Conservation (phyloP, 2,888 invertebrate genomes). For the Lobophora halterata region DNA sequence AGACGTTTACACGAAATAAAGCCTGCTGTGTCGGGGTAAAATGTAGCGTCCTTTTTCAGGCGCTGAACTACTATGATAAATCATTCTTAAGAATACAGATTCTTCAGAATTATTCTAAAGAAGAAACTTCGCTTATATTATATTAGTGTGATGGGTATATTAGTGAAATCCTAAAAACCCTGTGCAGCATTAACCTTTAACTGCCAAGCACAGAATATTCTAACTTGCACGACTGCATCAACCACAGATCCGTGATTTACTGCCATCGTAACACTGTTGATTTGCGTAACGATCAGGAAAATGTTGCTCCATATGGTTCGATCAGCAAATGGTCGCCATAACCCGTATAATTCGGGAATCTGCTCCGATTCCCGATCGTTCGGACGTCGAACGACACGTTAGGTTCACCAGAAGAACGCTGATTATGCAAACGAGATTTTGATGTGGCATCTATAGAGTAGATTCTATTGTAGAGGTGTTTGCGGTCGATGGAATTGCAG, state of each 20-base stretch:
- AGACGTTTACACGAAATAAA: too few relatives aligned
- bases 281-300: conserved; percentile 30
- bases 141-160: too few relatives aligned
- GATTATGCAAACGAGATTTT: conserved; percentile 30
- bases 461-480: conserved; percentile 20
- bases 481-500: conserved; percentile 7
- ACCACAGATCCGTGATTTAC: conserved; percentile 20
- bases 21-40: too few relatives aligned
- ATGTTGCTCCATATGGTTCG: conserved; percentile 30
- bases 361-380: conserved; percentile 24
- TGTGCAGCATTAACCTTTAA: too few relatives aligned
- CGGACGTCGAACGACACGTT: conserved; percentile 19
- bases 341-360: conserved; percentile 47
- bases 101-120: too few relatives aligned
- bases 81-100: too few relatives aligned
- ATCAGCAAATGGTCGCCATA: conserved; percentile 38
- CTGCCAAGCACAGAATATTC: not conserved
- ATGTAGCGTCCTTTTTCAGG: too few relatives aligned
- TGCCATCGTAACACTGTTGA: conserved; percentile 22
- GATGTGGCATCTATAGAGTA: conserved; percentile 22
- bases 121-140: too few relatives aligned
- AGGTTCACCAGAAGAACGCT: conserved; percentile 19
- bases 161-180: too few relatives aligned
- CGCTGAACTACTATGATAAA: too few relatives aligned
- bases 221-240: conserved; percentile 14